phyloP scores from a whole-genome alignment of 2,888 invertebrate species.

The Rhyacophila evoluta region DNA sequence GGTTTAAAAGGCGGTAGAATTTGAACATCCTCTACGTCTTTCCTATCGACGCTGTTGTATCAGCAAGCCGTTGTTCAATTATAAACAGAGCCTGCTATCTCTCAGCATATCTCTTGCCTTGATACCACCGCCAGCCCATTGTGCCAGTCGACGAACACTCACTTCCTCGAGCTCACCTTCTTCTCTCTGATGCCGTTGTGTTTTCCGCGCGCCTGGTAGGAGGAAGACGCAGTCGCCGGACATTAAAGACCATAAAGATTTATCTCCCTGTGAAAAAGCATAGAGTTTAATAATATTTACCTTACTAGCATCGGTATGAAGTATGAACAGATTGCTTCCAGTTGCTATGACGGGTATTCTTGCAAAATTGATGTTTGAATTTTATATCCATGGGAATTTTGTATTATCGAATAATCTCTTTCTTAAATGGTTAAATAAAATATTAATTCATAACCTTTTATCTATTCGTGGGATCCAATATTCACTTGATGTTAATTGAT shows the following conservation, averaged over 20 bases:
- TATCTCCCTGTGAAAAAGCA: neutral
- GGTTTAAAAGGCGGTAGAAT: too few species aligned
- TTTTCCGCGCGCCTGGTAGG: neutral
- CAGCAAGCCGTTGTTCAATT: neutral
- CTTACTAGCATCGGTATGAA: neutral
- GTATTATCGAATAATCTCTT: too few species aligned
- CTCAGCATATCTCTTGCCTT: neutral
- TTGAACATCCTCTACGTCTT: neutral
- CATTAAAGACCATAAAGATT: conserved; percentile 19
- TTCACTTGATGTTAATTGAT: too few species aligned
- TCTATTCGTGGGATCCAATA: too few species aligned
- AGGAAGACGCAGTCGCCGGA: neutral
- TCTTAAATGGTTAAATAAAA: too few species aligned
- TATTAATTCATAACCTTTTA: too few species aligned
- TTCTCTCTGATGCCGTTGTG: neutral
- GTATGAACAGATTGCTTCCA: neutral
- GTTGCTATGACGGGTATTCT: neutral
- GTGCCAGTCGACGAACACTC: conserved; percentile 2
- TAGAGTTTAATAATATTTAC: conserved; percentile 2
- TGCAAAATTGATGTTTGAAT: neutral
- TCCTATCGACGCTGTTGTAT: neutral
- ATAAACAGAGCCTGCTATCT: conserved; percentile 20
- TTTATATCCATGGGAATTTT: neutral
- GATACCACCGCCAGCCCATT: neutral
- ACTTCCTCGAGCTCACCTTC: neutral